Conservation (phyloP, 2,888 invertebrate species). For the Drosophila putrida region DNA sequence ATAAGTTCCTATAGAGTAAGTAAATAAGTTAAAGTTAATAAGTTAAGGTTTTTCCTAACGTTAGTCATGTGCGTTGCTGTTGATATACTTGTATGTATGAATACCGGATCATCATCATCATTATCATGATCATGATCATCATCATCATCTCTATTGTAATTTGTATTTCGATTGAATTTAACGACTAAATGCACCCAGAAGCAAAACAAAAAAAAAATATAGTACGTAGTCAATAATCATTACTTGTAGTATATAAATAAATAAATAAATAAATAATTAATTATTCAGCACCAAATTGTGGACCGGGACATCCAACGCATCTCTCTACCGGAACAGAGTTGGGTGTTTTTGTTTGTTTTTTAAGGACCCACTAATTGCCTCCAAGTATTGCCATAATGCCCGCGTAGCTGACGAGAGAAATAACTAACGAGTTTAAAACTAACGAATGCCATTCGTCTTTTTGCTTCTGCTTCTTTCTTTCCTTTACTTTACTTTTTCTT, state of each 20-base stretch:
- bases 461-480: not conserved
- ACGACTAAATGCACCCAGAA: slow-evolving; percentile 75
- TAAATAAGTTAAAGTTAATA: slow-evolving; percentile 58
- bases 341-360: slow-evolving; percentile 2
- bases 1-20: slow-evolving; percentile 37
- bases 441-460: slow-evolving; percentile 12
- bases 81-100: slow-evolving; percentile 13
- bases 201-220: slow-evolving; percentile 26
- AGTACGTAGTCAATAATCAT: slow-evolving; percentile 4
- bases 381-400: slow-evolving; percentile 81
- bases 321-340: slow-evolving; percentile 27
- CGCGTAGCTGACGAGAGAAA: slow-evolving; percentile 65
- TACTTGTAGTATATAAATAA: slow-evolving; percentile 9
- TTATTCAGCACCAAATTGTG: slow-evolving; percentile 63
- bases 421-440: slow-evolving; percentile 27
- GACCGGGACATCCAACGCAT: slow-evolving; percentile 35
- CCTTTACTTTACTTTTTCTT: not conserved
- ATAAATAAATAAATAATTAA: slow-evolving; percentile 48
- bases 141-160: slow-evolving; percentile 24
- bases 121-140: slow-evolving; percentile 1
- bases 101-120: slow-evolving; percentile 13
- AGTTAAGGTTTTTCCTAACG: slow-evolving; percentile 52
- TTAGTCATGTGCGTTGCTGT: slow-evolving; percentile 52
- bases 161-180: slow-evolving; percentile 37
- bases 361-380: slow-evolving; percentile 19